phyloP scores from a whole-genome alignment of 2,888 invertebrate species.

The Lacanobia oleracea region DNA sequence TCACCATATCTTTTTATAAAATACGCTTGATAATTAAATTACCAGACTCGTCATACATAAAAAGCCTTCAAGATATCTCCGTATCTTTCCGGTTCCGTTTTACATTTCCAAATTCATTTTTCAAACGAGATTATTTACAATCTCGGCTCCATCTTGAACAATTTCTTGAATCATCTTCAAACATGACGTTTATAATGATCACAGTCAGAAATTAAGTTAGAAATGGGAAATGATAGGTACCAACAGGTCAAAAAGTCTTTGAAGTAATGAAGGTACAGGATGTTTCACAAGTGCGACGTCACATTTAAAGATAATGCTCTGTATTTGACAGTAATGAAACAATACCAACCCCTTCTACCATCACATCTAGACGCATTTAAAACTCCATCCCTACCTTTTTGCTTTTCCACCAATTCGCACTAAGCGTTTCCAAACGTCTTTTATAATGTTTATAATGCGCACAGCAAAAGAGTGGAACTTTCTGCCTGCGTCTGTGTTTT shows the following conservation, averaged over 20 bases:
- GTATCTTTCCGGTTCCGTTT: constrained; percentile 26
- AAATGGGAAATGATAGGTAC: constrained; percentile 37
- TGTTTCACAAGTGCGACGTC: no score
- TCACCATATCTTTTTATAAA: neutral
- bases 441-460: no score
- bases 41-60: constrained; percentile 17
- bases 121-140: constrained; percentile 40
- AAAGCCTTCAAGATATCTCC: constrained; percentile 18
- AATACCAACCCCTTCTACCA: no score
- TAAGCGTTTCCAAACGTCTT: no score
- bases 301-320: no score
- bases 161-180: constrained; percentile 38
- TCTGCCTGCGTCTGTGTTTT: no score
- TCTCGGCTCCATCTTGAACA: constrained; percentile 9
- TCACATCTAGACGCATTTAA: no score
- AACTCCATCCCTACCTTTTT: no score
- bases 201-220: constrained; percentile 16
- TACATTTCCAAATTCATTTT: constrained; percentile 30
- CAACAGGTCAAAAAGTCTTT: constrained; percentile 8
- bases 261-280: constrained; percentile 24
- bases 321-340: no score
- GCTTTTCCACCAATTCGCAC: no score
- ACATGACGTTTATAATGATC: constrained; percentile 20
- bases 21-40: constrained; percentile 15
- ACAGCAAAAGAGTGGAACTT: no score